phyloP scores from a whole-genome alignment of 2,888 invertebrate genomes.

The Augiades crinisus region DNA sequence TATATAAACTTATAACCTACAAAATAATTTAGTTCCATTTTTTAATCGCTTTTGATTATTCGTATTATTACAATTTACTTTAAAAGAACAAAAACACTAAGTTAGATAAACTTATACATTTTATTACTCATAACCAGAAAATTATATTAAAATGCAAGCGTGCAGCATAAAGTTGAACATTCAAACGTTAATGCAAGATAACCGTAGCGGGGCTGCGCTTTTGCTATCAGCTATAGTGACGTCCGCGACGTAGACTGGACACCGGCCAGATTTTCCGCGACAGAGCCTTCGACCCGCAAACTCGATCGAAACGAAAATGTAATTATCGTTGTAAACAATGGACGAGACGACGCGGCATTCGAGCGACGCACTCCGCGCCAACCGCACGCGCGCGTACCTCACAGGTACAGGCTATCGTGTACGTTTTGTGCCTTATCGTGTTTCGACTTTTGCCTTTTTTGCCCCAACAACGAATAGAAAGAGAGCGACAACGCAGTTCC shows the following conservation, averaged over 20 bases:
- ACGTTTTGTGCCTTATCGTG: constrained; percentile 65
- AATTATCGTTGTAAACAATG: constrained; percentile 78
- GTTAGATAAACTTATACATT: no score
- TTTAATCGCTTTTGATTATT: no score
- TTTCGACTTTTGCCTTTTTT: constrained; percentile 19
- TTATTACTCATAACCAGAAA: no score
- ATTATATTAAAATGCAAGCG: no score
- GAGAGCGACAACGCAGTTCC: constrained; percentile 29
- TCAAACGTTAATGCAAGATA: not conserved
- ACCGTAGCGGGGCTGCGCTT: constrained; percentile 10
- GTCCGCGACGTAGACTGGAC: constrained; percentile 42
- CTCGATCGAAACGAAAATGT: constrained; percentile 74
- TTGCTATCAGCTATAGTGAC: constrained; percentile 37
- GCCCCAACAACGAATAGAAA: constrained; percentile 34
- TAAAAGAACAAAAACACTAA: not conserved
- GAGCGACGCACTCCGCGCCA: constrained; percentile 65
- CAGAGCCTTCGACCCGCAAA: constrained; percentile 70
- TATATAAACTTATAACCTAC: no score
- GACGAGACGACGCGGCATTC: constrained; percentile 67
- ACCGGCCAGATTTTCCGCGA: constrained; percentile 65
- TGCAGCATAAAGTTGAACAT: not conserved
- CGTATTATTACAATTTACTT: not conserved
- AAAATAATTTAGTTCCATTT: no score
- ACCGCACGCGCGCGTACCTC: constrained; percentile 56
- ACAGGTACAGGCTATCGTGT: constrained; percentile 50